Evolutionary conservation across 35 echinoderm and acorn worm genomes (phyloP).

Genomic region (Holothuria glaberrima): DNA sequence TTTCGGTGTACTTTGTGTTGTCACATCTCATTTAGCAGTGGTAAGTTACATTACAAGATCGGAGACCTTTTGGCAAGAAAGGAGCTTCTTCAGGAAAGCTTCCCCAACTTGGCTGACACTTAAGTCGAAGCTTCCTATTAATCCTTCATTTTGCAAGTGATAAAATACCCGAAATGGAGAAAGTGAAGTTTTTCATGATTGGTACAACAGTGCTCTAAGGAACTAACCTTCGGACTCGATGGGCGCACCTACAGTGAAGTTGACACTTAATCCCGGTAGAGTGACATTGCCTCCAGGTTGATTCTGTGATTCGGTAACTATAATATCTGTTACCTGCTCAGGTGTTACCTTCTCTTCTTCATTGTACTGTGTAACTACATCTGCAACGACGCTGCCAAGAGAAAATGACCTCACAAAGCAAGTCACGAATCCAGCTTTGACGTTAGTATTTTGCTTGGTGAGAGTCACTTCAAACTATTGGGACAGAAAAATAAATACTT

Average conservation of each 20-base stretch:
- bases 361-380: conserved; percentile 18
- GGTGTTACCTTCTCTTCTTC: background rate
- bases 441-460: conserved; percentile 23
- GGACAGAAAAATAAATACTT: too few relatives aligned
- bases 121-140: too few relatives aligned
- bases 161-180: too few relatives aligned
- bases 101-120: too few relatives aligned
- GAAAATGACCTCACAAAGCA: background rate
- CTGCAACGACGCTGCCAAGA: background rate
- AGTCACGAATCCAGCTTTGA: background rate
- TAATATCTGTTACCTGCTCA: background rate
- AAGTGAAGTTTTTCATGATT: too few relatives aligned
- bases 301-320: background rate
- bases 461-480: conserved; percentile 33
- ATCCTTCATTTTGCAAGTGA: too few relatives aligned
- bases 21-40: too few relatives aligned
- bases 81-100: too few relatives aligned
- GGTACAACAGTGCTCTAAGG: too few relatives aligned
- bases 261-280: background rate
- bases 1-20: too few relatives aligned
- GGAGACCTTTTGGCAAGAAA: too few relatives aligned
- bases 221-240: background rate
- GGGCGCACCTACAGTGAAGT: background rate
- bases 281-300: background rate
- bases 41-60: too few relatives aligned